Evolutionary conservation across 2,113 vertebrate genomes (phyloP).

Genomic region (Esox niger): DNA sequence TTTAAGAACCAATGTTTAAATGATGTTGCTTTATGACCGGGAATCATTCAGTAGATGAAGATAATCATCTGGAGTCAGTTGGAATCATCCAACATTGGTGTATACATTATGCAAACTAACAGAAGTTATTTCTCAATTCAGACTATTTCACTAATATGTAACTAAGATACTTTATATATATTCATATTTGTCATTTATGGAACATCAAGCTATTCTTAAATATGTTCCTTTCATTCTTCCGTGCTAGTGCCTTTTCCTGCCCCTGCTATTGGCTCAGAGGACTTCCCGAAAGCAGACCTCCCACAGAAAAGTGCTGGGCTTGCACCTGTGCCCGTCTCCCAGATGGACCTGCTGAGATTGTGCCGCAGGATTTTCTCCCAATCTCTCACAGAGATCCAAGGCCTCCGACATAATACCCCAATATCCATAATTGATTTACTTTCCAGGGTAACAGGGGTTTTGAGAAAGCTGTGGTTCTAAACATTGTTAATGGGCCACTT

Average conservation of each 20-base stretch:
- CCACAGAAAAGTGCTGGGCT: conserved; percentile 30
- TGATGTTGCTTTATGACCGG: no score
- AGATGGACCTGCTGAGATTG: conserved; percentile 47
- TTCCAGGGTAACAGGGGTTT: background rate
- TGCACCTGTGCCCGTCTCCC: conserved; percentile 30
- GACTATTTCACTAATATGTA: conserved; percentile 16
- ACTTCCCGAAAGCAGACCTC: conserved; percentile 24
- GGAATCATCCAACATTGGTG: no score
- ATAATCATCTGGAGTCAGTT: no score
- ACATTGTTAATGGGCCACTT: background rate
- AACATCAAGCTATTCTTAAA: conserved; percentile 24
- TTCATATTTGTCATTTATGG: conserved; percentile 31
- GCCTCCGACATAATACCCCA: conserved; percentile 11
- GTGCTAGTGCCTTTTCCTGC: conserved; percentile 6
- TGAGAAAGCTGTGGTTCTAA: background rate
- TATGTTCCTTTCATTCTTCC: background rate
- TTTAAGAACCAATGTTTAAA: no score
- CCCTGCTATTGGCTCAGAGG: conserved; percentile 15
- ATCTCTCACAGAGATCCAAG: conserved; percentile 10
- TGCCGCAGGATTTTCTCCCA: conserved; percentile 19
- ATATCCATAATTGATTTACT: conserved; percentile 19
- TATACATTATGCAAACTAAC: no score
- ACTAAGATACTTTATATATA: conserved; percentile 35
- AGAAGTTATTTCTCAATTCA: conserved; percentile 19
- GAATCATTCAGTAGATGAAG: no score